phyloP scores from a whole-genome alignment of 1,140 invertebrate genomes.

The Gryllus bimaculatus region DNA sequence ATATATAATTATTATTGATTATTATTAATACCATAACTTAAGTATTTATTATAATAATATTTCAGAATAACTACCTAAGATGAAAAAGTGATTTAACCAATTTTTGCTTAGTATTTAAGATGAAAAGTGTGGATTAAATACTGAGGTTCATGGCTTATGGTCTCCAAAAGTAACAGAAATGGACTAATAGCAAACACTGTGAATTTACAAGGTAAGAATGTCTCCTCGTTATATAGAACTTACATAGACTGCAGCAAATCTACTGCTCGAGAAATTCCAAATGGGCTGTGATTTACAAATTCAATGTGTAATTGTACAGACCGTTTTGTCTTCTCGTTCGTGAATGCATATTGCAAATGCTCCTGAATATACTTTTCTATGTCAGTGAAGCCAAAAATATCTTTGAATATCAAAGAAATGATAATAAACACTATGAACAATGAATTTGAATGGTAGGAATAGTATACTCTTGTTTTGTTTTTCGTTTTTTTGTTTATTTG shows the following conservation, averaged over 20 bases:
- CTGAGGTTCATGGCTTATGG: conserved; percentile 12
- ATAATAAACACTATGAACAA: not conserved
- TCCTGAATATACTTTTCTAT: not conserved
- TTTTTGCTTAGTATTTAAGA: conserved; percentile 20
- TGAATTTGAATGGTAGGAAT: not conserved
- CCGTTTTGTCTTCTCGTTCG: conserved; percentile 47
- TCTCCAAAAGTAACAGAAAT: conserved; percentile 10
- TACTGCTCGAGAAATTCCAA: conserved; percentile 47
- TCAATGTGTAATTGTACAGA: conserved; percentile 55
- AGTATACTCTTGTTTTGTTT: not conserved
- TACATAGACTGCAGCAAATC: conserved; percentile 13
- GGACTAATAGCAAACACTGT: conserved; percentile 6
- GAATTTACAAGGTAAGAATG: not conserved
- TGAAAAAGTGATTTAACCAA: conserved; percentile 14
- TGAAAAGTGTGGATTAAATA: conserved; percentile 14
- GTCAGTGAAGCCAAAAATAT: not conserved
- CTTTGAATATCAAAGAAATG: not conserved
- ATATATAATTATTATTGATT: conserved; percentile 23
- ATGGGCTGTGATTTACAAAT: conserved; percentile 55
- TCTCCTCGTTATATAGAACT: not conserved
- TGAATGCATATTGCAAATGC: conserved; percentile 17
- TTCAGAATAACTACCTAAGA: conserved; percentile 17
- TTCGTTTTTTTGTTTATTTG: not conserved
- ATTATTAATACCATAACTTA: conserved; percentile 19
- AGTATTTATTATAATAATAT: conserved; percentile 22